Evolutionary conservation across 2,797 vertebrate species (phyloP).

Genomic region (Oophaga sylvatica): DNA sequence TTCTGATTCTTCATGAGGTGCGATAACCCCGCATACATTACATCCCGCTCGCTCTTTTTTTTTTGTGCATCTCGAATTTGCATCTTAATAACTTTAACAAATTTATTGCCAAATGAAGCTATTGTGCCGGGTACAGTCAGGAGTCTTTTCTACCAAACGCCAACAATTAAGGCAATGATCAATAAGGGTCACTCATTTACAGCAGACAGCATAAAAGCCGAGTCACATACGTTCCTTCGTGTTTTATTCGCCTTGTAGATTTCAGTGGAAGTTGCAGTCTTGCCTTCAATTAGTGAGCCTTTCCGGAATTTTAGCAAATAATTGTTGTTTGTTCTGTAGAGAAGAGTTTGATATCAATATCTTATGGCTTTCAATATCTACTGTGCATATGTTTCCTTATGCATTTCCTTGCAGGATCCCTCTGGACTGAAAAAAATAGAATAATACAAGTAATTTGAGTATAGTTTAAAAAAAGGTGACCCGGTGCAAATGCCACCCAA

Average conservation of each 20-base stretch:
- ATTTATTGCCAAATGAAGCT: conserved; percentile 23
- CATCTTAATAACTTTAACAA: conserved; percentile 14
- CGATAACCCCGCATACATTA: conserved; percentile 55
- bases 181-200: conserved; percentile 37
- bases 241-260: neutral
- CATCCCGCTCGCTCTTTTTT: neutral
- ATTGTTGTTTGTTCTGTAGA: neutral
- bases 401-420: no score
- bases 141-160: neutral
- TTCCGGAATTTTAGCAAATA: neutral
- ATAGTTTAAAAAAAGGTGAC: no score
- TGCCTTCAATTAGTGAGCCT: neutral
- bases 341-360: neutral
- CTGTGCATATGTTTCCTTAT: no score
- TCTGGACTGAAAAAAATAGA: no score
- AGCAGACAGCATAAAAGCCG: neutral
- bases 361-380: neutral
- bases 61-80: conserved; percentile 37
- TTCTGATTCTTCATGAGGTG: conserved; percentile 57
- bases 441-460: no score
- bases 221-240: neutral
- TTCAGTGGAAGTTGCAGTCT: neutral
- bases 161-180: conserved; percentile 28
- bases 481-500: no score
- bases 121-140: neutral